These are phyloP conservation scores for Salvelinus fontinalis DNA, from an alignment of 2,113 vertebrate genomes.

Conservation along the genomic window DNA sequence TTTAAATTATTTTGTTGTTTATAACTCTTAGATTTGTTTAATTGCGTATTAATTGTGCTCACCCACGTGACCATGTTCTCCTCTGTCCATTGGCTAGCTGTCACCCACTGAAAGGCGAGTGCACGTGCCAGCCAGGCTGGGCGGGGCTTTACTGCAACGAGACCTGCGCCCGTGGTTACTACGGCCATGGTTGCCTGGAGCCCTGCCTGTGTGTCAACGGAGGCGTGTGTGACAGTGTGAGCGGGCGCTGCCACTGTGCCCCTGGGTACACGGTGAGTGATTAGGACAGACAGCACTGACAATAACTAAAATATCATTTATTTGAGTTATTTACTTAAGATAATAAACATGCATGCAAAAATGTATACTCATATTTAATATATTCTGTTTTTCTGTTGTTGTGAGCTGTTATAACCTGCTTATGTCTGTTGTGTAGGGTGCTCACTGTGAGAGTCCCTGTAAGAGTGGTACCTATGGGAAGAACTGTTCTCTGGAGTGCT, in stretches of 20 bases:
- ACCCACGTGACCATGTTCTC: neutral
- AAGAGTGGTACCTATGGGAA: conserved; percentile 76
- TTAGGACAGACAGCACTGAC: too few relatives aligned
- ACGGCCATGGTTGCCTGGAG: conserved; percentile 83
- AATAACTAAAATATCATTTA: neutral
- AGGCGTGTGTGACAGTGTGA: conserved; percentile 81
- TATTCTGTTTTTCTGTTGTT: neutral
- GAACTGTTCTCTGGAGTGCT: conserved; percentile 80
- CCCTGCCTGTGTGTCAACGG: conserved; percentile 89
- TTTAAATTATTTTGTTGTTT: neutral
- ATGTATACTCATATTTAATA: neutral
- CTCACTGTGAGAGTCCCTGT: conserved; percentile 83
- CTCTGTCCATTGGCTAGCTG: conserved; percentile 73
- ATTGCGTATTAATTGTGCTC: neutral
- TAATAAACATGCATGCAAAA: too few relatives aligned
- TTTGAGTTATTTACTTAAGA: too few relatives aligned
- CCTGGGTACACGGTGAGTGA: conserved; percentile 83
- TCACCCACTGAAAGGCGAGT: conserved; percentile 90
- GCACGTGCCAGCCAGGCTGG: conserved; percentile 86
- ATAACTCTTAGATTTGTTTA: neutral
- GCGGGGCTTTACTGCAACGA: conserved; percentile 88
- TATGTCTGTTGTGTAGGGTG: conserved; percentile 67
- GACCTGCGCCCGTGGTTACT: conserved; percentile 82
- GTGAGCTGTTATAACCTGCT: neutral
- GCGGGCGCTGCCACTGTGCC: conserved; percentile 80